Conservation (phyloP, 2,797 vertebrate species). For the Hapalemur alaotrensis region DNA sequence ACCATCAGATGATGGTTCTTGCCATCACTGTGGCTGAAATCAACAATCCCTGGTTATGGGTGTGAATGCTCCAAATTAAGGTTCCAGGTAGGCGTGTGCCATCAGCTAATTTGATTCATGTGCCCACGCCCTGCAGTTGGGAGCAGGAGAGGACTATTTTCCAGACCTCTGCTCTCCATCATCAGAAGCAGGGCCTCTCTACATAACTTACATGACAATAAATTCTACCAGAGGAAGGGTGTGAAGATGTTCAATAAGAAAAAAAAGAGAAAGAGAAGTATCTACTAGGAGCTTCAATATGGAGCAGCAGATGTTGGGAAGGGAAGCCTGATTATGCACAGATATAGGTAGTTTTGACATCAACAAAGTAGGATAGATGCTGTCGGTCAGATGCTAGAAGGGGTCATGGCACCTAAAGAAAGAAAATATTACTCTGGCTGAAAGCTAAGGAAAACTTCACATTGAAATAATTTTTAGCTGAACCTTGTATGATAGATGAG, state of each 20-base stretch:
- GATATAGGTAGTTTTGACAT: background rate
- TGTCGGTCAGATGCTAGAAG: background rate
- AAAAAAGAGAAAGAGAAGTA: background rate
- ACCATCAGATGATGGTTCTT: background rate
- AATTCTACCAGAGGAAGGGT: background rate
- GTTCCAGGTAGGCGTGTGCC: background rate
- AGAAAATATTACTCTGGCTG: background rate
- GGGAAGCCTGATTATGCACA: background rate
- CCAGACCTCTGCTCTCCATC: background rate
- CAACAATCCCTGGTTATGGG: background rate
- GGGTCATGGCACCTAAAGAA: background rate
- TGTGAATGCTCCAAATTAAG: background rate
- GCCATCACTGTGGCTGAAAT: background rate
- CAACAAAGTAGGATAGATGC: background rate
- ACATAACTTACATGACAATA: background rate
- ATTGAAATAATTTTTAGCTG: conserved; percentile 12
- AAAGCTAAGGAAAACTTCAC: background rate
- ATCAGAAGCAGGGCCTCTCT: background rate
- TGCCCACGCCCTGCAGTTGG: background rate
- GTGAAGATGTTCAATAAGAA: background rate
- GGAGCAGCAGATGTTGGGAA: background rate
- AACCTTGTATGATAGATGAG: background rate
- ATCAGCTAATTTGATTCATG: background rate
- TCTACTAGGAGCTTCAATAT: background rate
- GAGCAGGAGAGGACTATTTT: background rate